Conservation (phyloP, 2,113 vertebrate species). For the Tauraco erythrolophus region DNA sequence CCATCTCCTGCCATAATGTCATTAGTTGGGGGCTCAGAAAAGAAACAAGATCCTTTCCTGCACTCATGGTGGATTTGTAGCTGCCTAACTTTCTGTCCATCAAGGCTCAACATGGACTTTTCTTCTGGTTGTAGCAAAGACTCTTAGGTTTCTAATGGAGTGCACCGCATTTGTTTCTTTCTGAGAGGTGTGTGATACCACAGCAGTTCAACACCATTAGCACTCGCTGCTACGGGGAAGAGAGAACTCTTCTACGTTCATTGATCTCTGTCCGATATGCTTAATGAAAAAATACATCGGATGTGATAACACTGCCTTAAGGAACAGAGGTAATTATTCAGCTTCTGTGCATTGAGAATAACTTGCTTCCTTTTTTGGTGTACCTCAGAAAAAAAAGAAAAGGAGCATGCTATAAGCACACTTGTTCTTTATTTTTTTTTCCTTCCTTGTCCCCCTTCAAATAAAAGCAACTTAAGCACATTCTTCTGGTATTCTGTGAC, state of each 20-base stretch:
- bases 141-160: neutral
- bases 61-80: neutral
- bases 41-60: neutral
- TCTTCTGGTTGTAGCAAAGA: neutral
- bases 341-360: conserved; percentile 28
- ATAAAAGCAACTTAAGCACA: neutral
- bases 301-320: conserved; percentile 65
- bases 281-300: conserved; percentile 62
- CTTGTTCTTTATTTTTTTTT: neutral
- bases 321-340: conserved; percentile 64
- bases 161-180: neutral
- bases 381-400: neutral
- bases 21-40: neutral
- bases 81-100: neutral
- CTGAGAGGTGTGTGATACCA: neutral
- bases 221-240: neutral
- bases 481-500: neutral
- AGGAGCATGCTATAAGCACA: neutral
- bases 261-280: conserved; percentile 60
- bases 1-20: too few species aligned
- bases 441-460: neutral
- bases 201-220: conserved; percentile 37
- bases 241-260: conserved; percentile 4
- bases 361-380: conserved; percentile 1
- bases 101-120: neutral